Percentiles rank a stretch among this genome's conserved stretches.
Conservation (phyloP, 2,797 vertebrate genomes). For the Lutjanus campechanus region DNA sequence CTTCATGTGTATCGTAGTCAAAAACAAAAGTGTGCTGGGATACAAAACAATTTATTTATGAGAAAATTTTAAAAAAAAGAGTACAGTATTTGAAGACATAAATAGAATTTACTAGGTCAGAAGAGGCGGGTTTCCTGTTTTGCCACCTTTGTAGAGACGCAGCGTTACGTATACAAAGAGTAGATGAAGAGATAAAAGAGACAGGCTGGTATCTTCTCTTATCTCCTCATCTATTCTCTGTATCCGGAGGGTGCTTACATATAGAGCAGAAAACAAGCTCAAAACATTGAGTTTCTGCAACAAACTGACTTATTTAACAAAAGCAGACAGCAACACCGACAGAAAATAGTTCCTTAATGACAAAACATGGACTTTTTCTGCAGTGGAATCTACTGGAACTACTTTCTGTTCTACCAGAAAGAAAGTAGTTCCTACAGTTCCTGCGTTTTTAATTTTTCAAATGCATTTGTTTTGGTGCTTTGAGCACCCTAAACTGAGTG, state of each 20-base stretch:
- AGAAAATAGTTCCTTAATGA: not conserved
- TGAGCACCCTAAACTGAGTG: no score
- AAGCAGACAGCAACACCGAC: not conserved
- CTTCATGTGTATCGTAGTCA: no score
- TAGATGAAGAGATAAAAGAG: constrained; percentile 52
- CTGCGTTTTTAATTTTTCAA: no score
- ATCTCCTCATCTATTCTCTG: not conserved
- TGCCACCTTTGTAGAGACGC: constrained; percentile 25
- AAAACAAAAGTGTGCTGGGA: not conserved
- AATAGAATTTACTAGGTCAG: constrained; percentile 27
- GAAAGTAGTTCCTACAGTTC: no score
- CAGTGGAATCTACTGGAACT: no score
- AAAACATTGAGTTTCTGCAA: not conserved
- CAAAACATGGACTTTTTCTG: not conserved
- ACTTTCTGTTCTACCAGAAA: no score
- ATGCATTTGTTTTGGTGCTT: no score
- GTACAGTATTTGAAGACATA: not conserved
- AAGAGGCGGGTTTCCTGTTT: constrained; percentile 51
- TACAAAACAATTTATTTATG: not conserved
- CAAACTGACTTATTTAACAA: not conserved
- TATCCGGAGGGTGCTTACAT: not conserved
- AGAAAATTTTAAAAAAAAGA: not conserved
- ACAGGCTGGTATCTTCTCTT: not conserved
- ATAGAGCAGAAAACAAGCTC: not conserved
- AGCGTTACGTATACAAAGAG: constrained; percentile 26